Base-by-base conservation (phyloP, 1,140 invertebrate species). In the Drosophila repletoides region DNA sequence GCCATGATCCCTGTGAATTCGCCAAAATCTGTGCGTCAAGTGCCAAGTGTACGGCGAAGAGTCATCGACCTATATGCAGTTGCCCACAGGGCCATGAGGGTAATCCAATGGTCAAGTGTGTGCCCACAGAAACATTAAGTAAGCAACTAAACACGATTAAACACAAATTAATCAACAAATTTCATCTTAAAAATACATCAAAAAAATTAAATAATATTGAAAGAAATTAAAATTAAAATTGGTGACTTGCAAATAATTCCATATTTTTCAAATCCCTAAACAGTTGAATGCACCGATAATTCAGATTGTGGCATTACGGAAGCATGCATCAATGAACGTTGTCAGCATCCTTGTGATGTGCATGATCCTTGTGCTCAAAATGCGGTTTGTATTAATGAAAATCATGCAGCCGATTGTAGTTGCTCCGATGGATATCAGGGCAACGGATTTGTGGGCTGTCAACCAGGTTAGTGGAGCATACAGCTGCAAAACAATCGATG, bases 361-460 rank as follows among this genome's bases (percentile, higher is more conserved):
- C 93, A 94, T 74, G 95, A 96, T 89, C 95, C 95, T 7, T 98
- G 97, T 89, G 95, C 94, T 66, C 92, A 92, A 65, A 95, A 97
- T 89, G 96, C 96, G 28, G 92, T 96, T 56, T 98, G 97, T 91
- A 93, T 97, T 88, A 97, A 97, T 76, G 94, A 94, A n/a, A 96
- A 96, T 73, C 96, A 97, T 84, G 94, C 93, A 59, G 94, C 95
- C 1, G 95, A 96, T 63, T 98, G 97, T 88, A 95, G 93, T 74
- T 98, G 97, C 80, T 92, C 93, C 21, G 94, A 96, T 89, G 96
- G 95, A 48, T 97, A 93, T 86, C 93, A 96, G 86, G 97, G 97
- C 79, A 96, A 97, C 84, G 96, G 96, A 77, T 95, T 95, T 76
- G 92, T 95, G 14, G 93, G 93, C 68, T 96, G 95, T 79, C 92